Percentiles rank a stretch among this genome's conserved stretches.
phyloP scores from a whole-genome alignment of 2,797 vertebrate species.

The Dromococcyx pavoninus region DNA sequence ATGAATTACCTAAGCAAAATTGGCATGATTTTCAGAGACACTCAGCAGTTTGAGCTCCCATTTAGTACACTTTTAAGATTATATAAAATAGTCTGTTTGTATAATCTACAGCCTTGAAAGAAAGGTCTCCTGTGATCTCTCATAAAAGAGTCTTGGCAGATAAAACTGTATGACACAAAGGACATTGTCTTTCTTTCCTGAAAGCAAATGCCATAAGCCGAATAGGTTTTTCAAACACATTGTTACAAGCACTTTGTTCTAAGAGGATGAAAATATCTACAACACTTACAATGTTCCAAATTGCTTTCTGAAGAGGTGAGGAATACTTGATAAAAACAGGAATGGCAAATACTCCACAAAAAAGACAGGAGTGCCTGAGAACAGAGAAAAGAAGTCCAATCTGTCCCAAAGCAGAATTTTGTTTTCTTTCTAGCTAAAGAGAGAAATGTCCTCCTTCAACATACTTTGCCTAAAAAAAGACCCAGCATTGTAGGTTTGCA shows the following conservation, averaged over 20 bases:
- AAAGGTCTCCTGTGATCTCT: background rate
- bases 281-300: background rate
- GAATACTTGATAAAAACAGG: background rate
- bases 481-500: accelerated
- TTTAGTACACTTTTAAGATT: constrained; percentile 6
- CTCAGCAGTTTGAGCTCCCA: background rate
- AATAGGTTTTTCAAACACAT: background rate
- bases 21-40: constrained; percentile 6
- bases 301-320: background rate
- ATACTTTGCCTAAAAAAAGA: background rate
- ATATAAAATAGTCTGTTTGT: constrained; percentile 18
- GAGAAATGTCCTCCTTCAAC: background rate
- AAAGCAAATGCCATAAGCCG: background rate
- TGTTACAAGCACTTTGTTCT: background rate
- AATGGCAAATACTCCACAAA: background rate
- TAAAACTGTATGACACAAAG: background rate
- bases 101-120: background rate
- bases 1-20: background rate
- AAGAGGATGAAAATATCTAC: background rate
- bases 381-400: background rate
- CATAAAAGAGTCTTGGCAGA: background rate
- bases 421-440: background rate
- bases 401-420: background rate
- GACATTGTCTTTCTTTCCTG: background rate
- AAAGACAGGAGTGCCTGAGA: background rate